These are phyloP conservation scores for Dolomedes plantarius DNA, from an alignment of 2,888 invertebrate species.

Conservation along the genomic window DNA sequence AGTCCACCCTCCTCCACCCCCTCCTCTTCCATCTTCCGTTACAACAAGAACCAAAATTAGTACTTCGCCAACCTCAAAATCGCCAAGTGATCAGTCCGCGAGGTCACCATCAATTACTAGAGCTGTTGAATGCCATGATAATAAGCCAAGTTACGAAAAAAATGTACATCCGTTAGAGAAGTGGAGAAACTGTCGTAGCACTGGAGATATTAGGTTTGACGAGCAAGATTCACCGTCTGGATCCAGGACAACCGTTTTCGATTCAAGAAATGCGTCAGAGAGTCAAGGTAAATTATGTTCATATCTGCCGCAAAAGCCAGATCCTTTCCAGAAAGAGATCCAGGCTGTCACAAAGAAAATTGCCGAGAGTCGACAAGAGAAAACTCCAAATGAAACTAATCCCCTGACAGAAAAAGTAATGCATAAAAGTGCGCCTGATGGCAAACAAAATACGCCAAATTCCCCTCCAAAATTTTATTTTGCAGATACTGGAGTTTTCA, in stretches of 20 bases:
- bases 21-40: slow-evolving; percentile 28
- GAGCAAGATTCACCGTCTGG: slow-evolving; percentile 23
- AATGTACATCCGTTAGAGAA: slow-evolving; percentile 55
- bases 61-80: background rate
- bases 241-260: slow-evolving; percentile 53
- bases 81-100: background rate
- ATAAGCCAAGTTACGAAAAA: slow-evolving; percentile 37
- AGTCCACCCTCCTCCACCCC: slow-evolving; percentile 45
- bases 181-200: slow-evolving; percentile 45
- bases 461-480: slow-evolving; percentile 64
- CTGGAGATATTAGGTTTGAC: slow-evolving; percentile 51
- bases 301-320: slow-evolving; percentile 46
- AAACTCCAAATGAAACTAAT: background rate
- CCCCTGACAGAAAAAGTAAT: background rate
- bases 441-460: background rate
- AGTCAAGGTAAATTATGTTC: slow-evolving; percentile 27
- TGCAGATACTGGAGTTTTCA: slow-evolving; percentile 44
- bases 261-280: slow-evolving; percentile 56
- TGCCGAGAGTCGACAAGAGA: slow-evolving; percentile 38
- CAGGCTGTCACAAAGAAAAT: slow-evolving; percentile 57
- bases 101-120: slow-evolving; percentile 28
- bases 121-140: slow-evolving; percentile 33
- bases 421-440: background rate
- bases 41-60: slow-evolving; percentile 32
- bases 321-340: slow-evolving; percentile 63